Evolutionary conservation across 1,140 invertebrate species (phyloP).

Genomic region (Tachypleus tridentatus): DNA sequence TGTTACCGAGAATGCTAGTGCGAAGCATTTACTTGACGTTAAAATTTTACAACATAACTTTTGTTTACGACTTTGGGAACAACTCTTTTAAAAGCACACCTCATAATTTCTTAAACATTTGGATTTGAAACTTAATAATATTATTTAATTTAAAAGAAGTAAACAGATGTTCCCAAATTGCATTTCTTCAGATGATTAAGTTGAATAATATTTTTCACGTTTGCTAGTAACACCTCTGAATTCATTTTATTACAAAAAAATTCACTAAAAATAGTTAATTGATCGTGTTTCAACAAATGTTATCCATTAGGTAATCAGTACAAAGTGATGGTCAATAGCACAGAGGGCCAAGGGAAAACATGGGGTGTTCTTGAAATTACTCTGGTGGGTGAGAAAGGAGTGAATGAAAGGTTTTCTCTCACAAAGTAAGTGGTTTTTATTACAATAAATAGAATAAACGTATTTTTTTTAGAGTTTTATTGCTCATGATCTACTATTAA

Average conservation of each 20-base stretch:
- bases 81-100: too few species aligned
- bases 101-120: too few species aligned
- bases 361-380: constrained; percentile 73
- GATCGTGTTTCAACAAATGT: background rate
- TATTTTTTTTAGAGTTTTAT: too few species aligned
- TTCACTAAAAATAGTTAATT: background rate
- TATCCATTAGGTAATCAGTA: constrained; percentile 63
- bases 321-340: constrained; percentile 62
- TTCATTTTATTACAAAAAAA: constrained; percentile 2
- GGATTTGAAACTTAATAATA: background rate
- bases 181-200: background rate
- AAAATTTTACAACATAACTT: too few species aligned
- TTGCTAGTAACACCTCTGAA: background rate
- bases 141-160: background rate
- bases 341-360: constrained; percentile 45
- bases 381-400: constrained; percentile 58
- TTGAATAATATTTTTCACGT: background rate
- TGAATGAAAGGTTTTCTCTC: constrained; percentile 79
- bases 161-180: background rate
- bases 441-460: too few species aligned
- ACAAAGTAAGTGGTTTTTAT: constrained; percentile 48
- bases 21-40: too few species aligned
- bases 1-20: too few species aligned
- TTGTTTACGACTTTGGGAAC: too few species aligned
- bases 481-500: too few species aligned